Percentiles rank a stretch among this genome's conserved stretches.
Conservation (phyloP, 2,888 invertebrate species). For the Amitus sp. region DNA sequence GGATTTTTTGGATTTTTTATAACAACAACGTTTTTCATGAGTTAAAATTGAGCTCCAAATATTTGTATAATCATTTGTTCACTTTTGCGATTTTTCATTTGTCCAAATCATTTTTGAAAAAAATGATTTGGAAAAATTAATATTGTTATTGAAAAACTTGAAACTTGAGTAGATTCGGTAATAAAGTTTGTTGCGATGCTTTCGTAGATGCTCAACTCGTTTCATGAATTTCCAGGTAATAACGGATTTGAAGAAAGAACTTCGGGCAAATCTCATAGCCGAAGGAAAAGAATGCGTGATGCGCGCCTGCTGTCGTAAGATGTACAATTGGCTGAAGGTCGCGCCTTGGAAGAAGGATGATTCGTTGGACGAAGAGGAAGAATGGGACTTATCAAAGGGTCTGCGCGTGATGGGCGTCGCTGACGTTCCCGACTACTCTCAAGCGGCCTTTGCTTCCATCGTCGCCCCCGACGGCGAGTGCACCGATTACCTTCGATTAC, state of each 20-base stretch:
- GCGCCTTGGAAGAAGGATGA: conserved; percentile 74
- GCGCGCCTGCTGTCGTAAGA: conserved; percentile 83
- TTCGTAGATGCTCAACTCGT: too few species aligned
- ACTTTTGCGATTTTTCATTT: too few species aligned
- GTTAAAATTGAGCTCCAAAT: too few species aligned
- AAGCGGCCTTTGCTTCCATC: conserved; percentile 88
- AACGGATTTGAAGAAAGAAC: conserved; percentile 88
- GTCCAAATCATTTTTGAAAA: too few species aligned
- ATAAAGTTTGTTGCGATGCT: too few species aligned
- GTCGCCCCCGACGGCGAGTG: conserved; percentile 92
- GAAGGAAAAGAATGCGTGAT: conserved; percentile 91
- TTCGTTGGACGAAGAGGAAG: conserved; percentile 86
- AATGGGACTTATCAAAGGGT: conserved; percentile 88
- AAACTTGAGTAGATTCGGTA: too few species aligned
- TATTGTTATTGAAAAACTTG: too few species aligned
- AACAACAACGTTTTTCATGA: too few species aligned
- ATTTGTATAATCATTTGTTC: too few species aligned
- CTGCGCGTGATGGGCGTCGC: conserved; percentile 88
- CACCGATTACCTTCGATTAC: conserved; percentile 88
- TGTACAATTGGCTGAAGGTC: conserved; percentile 91
- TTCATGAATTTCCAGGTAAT: conserved; percentile 73
- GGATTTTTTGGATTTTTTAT: too few species aligned
- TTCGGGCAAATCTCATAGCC: conserved; percentile 79
- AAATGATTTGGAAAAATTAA: too few species aligned
- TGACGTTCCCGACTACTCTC: conserved; percentile 84